Conservation (phyloP, 2,113 vertebrate species). For the Catharus bicknelli region DNA sequence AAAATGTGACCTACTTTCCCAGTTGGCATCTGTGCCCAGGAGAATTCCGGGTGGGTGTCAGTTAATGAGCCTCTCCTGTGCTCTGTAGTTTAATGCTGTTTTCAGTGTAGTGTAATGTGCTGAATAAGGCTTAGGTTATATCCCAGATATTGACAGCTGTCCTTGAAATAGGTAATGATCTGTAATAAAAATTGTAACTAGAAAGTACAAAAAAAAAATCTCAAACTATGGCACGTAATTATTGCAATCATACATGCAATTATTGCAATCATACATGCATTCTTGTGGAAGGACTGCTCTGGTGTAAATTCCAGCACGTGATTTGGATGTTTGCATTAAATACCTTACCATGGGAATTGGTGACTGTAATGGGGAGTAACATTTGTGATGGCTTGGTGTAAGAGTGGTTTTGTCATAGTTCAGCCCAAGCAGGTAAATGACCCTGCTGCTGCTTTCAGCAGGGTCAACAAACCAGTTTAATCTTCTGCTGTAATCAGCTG, state of each 20-base stretch:
- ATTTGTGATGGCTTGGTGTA: not conserved
- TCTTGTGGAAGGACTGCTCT: not conserved
- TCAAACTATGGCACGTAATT: not conserved
- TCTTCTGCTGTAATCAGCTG: not conserved
- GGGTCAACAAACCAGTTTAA: not conserved
- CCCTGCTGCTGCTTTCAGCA: not conserved
- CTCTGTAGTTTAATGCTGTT: not conserved
- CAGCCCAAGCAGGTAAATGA: not conserved
- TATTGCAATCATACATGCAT: not conserved
- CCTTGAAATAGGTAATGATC: not conserved
- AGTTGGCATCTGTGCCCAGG: conserved; percentile 19
- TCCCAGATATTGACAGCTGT: not conserved
- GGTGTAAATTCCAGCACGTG: not conserved
- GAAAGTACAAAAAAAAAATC: not conserved
- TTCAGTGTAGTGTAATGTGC: not conserved
- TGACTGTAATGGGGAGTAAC: not conserved
- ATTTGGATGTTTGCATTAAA: not conserved
- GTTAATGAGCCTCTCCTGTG: conserved; percentile 7
- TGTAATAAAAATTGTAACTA: not conserved
- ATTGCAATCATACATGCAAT: not conserved
- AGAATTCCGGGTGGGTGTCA: not conserved
- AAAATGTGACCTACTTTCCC: conserved; percentile 43
- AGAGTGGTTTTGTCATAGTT: not conserved
- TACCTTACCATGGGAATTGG: not conserved
- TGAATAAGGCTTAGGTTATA: not conserved